These are phyloP conservation scores for Lophius americanus DNA, from an alignment of 2,797 vertebrate species.

Conservation along the genomic window DNA sequence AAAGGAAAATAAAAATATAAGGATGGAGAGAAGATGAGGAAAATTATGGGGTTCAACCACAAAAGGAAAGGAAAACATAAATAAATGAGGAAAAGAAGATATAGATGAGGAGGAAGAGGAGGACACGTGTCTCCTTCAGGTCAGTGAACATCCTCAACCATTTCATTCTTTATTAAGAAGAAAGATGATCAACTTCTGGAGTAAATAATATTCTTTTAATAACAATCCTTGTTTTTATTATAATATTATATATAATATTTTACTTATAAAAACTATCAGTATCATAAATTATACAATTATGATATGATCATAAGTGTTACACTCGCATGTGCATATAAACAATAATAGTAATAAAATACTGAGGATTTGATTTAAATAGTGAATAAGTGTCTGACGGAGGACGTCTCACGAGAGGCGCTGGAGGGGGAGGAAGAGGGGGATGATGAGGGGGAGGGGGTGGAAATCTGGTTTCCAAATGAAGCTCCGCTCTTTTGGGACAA, in stretches of 20 bases:
- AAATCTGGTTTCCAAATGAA: slow-evolving; percentile 63
- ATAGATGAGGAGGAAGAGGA: background rate
- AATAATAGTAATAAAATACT: background rate
- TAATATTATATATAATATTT: too few species aligned
- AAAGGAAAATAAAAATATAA: background rate
- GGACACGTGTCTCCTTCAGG: background rate
- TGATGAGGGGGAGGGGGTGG: slow-evolving; percentile 30
- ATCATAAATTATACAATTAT: too few species aligned
- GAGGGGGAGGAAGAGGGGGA: background rate
- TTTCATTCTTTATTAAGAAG: background rate
- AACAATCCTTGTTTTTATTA: too few species aligned
- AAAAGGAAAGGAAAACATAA: too few species aligned
- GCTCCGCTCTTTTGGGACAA: slow-evolving; percentile 61
- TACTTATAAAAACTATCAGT: too few species aligned
- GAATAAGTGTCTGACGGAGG: slow-evolving; percentile 14
- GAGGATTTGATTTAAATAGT: slow-evolving; percentile 35
- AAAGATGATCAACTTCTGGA: too few species aligned
- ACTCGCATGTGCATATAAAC: background rate
- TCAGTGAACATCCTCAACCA: background rate
- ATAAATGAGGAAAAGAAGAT: background rate
- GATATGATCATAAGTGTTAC: too few species aligned
- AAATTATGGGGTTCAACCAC: too few species aligned
- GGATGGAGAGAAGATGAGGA: background rate
- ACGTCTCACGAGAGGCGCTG: background rate
- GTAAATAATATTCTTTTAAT: too few species aligned